Base-by-base conservation (phyloP, 2,888 invertebrate species). In the Sylvicola cinctus region DNA sequence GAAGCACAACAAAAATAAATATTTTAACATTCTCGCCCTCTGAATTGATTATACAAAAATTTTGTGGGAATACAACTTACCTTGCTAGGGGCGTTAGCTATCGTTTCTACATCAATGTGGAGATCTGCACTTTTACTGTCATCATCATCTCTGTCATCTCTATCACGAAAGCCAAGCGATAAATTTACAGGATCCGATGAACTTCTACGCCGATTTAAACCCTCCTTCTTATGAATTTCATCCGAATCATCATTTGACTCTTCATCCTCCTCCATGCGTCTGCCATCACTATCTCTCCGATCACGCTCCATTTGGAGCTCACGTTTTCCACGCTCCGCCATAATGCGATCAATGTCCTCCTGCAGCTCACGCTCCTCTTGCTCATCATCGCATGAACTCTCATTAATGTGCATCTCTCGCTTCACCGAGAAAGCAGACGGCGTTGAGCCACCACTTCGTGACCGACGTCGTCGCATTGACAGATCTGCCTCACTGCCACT, bases 101-200 rank as follows among this genome's bases (percentile, higher is more conserved):
- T 58, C 42, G 62, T 61, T 56, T 66, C 66, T 5, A 63, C 60
- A 42, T 65, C 65, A 25, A 63, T 60, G 43, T 65, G 63, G 40
- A 62, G 62, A 36, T 64, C 64, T 32, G 63, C 64, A 33, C 61
- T 62, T 54, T 65, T 66, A 51, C 66, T 67, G 43, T 68, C 66
- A n/a, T n/a, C n/a, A 36, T 65, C 63, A 25, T 25, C 25, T 7
- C 11, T 11, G 11, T 25, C 8, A 8, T 25, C 8, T 44, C 66
- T 63, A 43, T 65, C 65, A 16, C 67, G 63, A 39, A 62, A 61
- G 34, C 67, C 65, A 37, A 74, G 49, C 17, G 75, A 81, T 44
- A 84, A 63, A 58, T 84, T 84, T 33, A 84, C 83, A 26, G 83
- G 83, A 52, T 80, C 80, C 2, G 79, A 74, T 33, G 78, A 80